phyloP scores from a whole-genome alignment of 2,797 vertebrate genomes.

The Coluber constrictor region DNA sequence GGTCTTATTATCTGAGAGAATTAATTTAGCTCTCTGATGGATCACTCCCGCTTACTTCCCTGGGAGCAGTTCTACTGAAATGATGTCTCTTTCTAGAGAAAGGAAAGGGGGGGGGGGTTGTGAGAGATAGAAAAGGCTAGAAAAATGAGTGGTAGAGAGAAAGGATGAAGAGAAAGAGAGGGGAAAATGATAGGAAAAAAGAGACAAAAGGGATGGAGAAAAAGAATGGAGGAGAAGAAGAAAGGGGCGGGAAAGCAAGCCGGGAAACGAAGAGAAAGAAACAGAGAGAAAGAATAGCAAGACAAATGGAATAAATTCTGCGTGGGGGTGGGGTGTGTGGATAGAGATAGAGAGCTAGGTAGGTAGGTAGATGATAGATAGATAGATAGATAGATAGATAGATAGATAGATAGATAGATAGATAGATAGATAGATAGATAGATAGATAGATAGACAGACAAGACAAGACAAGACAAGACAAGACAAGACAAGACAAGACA shows the following conservation, averaged over 20 bases:
- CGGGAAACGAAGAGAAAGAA: neutral
- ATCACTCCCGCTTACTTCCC: neutral
- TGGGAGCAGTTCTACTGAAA: neutral
- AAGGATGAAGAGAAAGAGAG: neutral
- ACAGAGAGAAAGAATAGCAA: neutral
- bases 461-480: too few relatives aligned
- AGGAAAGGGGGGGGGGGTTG: too few relatives aligned
- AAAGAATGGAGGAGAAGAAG: neutral
- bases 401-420: too few relatives aligned
- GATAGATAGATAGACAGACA: too few relatives aligned
- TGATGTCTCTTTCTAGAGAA: neutral
- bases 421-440: too few relatives aligned
- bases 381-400: too few relatives aligned
- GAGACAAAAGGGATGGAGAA: neutral
- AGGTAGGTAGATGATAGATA: too few relatives aligned
- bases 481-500: too few relatives aligned
- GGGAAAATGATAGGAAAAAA: neutral
- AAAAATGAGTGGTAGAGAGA: neutral
- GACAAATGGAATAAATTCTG: neutral
- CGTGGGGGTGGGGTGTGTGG: neutral
- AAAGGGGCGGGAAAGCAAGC: neutral
- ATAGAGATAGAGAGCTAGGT: too few relatives aligned
- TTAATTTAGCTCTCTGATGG: neutral
- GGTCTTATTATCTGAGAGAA: neutral
- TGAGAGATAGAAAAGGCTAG: neutral